Evolutionary conservation across 2,797 vertebrate species (phyloP).

Genomic region (Vespertilio murinus): DNA sequence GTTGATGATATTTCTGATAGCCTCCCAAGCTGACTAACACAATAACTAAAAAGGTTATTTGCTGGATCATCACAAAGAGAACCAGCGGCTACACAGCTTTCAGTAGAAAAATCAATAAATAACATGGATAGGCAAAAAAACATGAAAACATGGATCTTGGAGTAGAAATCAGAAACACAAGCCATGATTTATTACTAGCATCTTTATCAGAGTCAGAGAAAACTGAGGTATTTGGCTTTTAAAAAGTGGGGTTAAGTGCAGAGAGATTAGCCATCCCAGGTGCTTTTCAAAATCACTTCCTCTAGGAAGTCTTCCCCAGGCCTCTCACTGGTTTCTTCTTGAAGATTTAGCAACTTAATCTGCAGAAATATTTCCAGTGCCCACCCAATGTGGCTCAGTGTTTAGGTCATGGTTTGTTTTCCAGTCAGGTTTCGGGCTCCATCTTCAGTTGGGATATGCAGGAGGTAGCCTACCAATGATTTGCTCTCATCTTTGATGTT

Average conservation of each 20-base stretch:
- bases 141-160: not conserved
- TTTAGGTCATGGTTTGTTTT: no score
- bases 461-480: no score
- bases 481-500: no score
- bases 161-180: not conserved
- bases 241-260: not conserved
- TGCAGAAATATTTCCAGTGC: not conserved
- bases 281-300: not conserved
- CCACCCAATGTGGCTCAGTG: no score
- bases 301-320: not conserved
- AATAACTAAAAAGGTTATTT: not conserved
- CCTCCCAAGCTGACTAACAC: not conserved
- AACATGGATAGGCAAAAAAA: not conserved
- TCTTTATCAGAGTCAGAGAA: not conserved
- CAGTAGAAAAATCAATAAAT: not conserved
- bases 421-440: no score
- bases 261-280: not conserved
- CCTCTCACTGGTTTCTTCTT: not conserved
- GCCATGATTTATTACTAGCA: not conserved
- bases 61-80: not conserved
- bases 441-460: no score
- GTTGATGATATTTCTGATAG: not conserved
- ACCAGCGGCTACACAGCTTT: not conserved
- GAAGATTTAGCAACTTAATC: conserved; percentile 20
- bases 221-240: not conserved